Base-by-base conservation (phyloP, 2,797 vertebrate genomes). In the Peromyscus attwateri region DNA sequence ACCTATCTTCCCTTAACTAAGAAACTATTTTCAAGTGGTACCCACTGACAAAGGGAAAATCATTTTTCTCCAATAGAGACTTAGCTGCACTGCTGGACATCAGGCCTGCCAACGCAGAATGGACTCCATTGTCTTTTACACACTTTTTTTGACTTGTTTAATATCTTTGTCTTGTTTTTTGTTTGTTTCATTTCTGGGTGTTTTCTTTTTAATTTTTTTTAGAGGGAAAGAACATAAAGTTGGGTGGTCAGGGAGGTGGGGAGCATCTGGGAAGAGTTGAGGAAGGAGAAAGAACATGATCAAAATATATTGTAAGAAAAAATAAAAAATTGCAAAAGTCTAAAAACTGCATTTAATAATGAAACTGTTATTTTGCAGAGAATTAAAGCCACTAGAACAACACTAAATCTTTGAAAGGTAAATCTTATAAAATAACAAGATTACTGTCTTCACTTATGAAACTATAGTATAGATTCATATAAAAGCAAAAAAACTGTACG, bases 301-400 rank as follows among this genome's bases (percentile, higher is more conserved):
- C 80, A 60, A 60, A 40, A 62, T 62, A 82, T 40, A 40, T 7
- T 40, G 12, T 27, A 60, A 29, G 14, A 57, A 57, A 80, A 46
- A 79, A 52, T 40, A 70, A 17, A 21, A 96, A 91, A 87, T 94
- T 91, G 46, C 34, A 95, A 97, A 97, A 95, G 17, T 29, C 9
- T 96, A 64, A 84, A 93, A 73, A 94, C 19, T 75, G 2, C 29
- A 70, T 5, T 96, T 93, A 89, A 87, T 90, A 94, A 55, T 79
- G n/a, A 87, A 87, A 88, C 8, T 40, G 43, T 83, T 80, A 84
- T 81, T 88, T 93, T 75, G 40, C 3, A 27, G 40, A 92, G 46
- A 77, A 27, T 4, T 43, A 87, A 92, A 90, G 3, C 73, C 37
- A 82, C 3, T 82, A 40, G 37, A 40, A 40, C 3, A 29, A 2